Conservation (phyloP, 2,797 vertebrate species). For the Poecile montanus region DNA sequence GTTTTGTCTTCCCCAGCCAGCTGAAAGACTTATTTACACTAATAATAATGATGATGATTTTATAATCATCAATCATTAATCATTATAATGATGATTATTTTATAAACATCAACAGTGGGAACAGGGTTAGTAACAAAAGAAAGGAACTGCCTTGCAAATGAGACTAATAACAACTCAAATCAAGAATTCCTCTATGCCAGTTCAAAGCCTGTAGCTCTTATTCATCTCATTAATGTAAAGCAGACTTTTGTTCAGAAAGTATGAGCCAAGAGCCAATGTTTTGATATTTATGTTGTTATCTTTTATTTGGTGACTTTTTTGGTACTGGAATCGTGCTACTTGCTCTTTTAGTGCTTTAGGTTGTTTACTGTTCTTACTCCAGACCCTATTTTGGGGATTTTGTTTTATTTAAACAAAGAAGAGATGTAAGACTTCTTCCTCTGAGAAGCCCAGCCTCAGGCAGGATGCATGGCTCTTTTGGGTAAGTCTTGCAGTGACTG, state of each 20-base stretch:
- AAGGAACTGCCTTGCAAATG: background rate
- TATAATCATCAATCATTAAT: background rate
- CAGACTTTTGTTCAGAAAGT: background rate
- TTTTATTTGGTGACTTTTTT: background rate
- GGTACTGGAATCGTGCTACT: background rate
- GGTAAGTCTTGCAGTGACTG: background rate
- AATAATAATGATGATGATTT: background rate
- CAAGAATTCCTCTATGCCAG: background rate
- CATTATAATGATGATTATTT: background rate
- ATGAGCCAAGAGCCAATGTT: background rate
- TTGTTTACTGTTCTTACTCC: background rate
- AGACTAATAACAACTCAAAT: background rate
- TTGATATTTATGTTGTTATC: background rate
- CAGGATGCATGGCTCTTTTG: fast-evolving
- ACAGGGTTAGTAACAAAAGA: background rate
- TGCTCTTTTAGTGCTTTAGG: background rate
- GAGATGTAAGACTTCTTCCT: background rate
- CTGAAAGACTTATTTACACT: background rate
- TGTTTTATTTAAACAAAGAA: background rate
- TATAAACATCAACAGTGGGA: background rate
- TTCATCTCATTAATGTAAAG: background rate
- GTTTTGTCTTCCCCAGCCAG: background rate
- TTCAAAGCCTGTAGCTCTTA: background rate
- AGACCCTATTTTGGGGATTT: background rate
- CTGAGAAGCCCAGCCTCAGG: background rate